Conservation (phyloP, 2,888 invertebrate species). For the Tetropium fuscum region DNA sequence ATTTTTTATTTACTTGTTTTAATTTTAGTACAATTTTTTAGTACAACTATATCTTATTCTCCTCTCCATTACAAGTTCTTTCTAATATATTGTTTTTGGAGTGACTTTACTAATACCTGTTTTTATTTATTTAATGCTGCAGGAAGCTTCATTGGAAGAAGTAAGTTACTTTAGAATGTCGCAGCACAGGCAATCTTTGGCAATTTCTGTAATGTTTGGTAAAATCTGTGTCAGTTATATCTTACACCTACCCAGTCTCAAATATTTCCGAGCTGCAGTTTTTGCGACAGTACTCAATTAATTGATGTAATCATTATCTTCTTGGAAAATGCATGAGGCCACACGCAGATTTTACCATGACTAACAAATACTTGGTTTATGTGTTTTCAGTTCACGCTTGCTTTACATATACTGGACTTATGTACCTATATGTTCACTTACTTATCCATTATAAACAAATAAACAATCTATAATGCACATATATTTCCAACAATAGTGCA, state of each 20-base stretch:
- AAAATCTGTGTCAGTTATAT: slow-evolving; percentile 32
- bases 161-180: slow-evolving; percentile 72
- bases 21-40: no score
- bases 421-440: no score
- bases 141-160: slow-evolving; percentile 98
- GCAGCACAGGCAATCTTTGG: not conserved
- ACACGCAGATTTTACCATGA: slow-evolving; percentile 7
- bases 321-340: not conserved
- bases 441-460: no score
- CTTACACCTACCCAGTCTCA: no score
- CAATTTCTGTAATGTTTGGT: slow-evolving; percentile 5
- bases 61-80: slow-evolving; percentile 21
- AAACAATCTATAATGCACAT: no score
- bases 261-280: no score
- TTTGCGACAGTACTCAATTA: no score
- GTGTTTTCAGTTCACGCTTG: no score
- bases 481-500: no score
- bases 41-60: not conserved
- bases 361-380: no score
- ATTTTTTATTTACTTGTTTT: no score
- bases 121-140: slow-evolving; percentile 56
- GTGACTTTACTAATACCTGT: slow-evolving; percentile 36
- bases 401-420: no score
- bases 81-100: slow-evolving; percentile 8
- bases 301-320: not conserved